phyloP scores from a whole-genome alignment of 2,797 vertebrate species.

The Alosa sapidissima region DNA sequence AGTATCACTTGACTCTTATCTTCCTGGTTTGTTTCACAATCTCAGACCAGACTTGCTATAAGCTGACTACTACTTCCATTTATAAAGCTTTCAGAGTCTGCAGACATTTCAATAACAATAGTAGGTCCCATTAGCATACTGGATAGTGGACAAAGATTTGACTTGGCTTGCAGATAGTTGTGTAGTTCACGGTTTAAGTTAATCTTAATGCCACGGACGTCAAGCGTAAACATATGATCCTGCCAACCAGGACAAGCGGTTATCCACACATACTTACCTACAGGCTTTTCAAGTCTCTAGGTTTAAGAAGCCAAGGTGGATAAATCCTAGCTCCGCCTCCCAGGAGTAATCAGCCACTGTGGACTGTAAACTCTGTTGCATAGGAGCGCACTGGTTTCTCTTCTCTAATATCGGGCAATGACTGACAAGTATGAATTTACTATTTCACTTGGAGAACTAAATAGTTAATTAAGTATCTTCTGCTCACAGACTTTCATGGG shows the following conservation, averaged over 20 bases:
- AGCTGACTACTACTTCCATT: neutral
- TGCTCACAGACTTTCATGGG: neutral
- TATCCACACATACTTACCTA: neutral
- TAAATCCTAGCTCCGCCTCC: conserved; percentile 1
- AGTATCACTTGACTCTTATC: neutral
- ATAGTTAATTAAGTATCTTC: neutral
- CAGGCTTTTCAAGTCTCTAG: neutral
- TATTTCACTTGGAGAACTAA: neutral
- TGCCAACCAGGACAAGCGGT: neutral
- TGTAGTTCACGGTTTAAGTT: neutral
- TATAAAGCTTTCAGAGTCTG: neutral
- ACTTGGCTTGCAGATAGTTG: neutral
- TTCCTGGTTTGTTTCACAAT: neutral
- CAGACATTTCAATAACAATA: neutral
- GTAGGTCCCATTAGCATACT: neutral
- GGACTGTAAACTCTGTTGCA: neutral
- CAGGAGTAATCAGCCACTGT: neutral
- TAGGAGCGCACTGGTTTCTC: neutral
- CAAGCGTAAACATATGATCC: conserved; percentile 10
- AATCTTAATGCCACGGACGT: neutral
- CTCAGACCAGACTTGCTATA: neutral
- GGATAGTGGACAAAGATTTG: neutral
- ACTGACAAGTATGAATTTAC: neutral
- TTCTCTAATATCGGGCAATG: neutral
- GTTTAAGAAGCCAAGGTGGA: neutral